Conservation (phyloP, 2,797 vertebrate genomes). For the Spheniscus humboldti region DNA sequence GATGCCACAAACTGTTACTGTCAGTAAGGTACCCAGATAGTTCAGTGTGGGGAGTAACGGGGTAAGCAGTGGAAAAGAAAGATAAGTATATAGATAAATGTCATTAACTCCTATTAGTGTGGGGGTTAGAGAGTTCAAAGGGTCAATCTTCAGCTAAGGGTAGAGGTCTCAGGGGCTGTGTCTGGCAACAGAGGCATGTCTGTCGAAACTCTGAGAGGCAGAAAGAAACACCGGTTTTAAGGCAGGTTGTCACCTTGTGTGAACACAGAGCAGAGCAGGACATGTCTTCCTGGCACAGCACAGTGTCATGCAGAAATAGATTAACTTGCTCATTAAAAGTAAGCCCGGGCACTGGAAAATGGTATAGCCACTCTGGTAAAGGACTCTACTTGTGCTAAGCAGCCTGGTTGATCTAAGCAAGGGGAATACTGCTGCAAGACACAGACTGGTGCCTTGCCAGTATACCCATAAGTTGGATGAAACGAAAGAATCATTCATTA, state of each 20-base stretch:
- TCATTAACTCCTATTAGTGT: slow-evolving; percentile 28
- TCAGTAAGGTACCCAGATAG: not conserved
- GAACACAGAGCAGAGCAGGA: not conserved
- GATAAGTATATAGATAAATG: not conserved
- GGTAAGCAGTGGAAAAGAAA: not conserved
- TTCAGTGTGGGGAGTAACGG: not conserved
- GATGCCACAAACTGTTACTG: not conserved
- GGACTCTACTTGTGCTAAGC: not conserved
- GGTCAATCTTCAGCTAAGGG: not conserved
- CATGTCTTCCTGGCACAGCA: not conserved
- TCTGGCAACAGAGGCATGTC: not conserved
- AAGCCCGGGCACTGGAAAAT: not conserved
- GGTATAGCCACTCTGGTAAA: not conserved
- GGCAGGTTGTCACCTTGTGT: not conserved
- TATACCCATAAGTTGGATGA: not conserved
- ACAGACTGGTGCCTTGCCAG: not conserved
- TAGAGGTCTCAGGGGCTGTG: not conserved
- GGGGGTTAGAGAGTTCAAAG: not conserved
- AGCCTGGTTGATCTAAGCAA: not conserved
- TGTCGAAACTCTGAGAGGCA: not conserved
- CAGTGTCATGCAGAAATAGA: not conserved
- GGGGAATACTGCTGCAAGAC: not conserved
- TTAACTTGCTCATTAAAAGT: not conserved
- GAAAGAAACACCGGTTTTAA: not conserved
- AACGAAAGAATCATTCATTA: not conserved